These are phyloP conservation scores for Sycophila sp. DNA, from an alignment of 1,140 invertebrate genomes.

Conservation along the genomic window DNA sequence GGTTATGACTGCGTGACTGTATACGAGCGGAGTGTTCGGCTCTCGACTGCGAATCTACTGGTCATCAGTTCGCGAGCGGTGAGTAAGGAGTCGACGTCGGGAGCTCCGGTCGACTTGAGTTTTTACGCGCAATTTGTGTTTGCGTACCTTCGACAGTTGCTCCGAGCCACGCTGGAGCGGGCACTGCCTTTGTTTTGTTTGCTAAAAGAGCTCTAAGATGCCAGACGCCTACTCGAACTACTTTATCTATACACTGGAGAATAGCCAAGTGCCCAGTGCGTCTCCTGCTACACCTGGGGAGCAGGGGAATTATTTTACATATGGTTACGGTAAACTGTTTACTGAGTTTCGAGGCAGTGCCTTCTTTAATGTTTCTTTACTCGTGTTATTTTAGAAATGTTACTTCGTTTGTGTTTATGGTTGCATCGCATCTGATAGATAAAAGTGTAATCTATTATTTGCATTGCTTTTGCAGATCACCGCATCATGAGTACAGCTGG, in stretches of 20 bases:
- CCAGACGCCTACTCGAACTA: slow-evolving; percentile 43
- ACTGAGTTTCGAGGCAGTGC: neutral
- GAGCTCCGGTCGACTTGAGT: too few relatives aligned
- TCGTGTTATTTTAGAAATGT: too few relatives aligned
- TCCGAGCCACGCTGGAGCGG: neutral
- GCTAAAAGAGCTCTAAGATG: slow-evolving; percentile 29
- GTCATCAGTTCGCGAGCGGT: slow-evolving; percentile 26
- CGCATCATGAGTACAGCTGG: slow-evolving; percentile 1
- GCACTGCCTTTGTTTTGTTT: neutral
- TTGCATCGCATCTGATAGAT: neutral
- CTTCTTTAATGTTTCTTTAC: neutral
- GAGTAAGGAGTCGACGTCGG: slow-evolving; percentile 21
- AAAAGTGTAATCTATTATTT: neutral
- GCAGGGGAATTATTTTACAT: slow-evolving; percentile 1
- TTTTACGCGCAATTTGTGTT: neutral
- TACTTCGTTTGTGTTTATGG: neutral
- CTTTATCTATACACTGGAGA: neutral
- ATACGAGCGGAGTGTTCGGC: neutral
- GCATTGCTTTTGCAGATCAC: neutral
- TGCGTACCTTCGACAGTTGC: neutral
- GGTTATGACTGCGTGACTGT: slow-evolving; percentile 33
- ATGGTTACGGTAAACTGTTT: slow-evolving; percentile 10
- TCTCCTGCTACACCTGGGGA: neutral
- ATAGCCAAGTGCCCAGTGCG: neutral
- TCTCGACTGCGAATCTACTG: neutral